Evolutionary conservation across 2,888 invertebrate species (phyloP).

Genomic region (Reticulitermes lucifugus): DNA sequence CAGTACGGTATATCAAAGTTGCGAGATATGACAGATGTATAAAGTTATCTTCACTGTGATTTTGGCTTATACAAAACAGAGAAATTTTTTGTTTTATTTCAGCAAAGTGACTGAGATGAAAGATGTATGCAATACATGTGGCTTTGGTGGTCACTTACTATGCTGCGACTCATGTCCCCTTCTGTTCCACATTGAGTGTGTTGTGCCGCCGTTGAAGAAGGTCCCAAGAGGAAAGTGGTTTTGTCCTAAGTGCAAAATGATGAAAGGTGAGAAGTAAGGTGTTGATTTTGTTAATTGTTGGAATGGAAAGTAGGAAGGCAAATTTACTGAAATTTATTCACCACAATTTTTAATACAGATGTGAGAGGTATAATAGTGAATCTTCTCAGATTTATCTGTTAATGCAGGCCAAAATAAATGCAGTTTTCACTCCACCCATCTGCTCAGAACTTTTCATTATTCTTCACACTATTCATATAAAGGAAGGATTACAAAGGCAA

Average conservation of each 20-base stretch:
- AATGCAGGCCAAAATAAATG: background rate
- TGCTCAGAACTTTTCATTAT: too few relatives aligned
- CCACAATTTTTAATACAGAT: background rate
- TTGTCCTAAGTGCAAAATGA: constrained; percentile 69
- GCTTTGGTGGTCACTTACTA: constrained; percentile 74
- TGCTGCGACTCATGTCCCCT: constrained; percentile 73
- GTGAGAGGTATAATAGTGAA: background rate
- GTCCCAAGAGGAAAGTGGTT: constrained; percentile 73
- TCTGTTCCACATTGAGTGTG: constrained; percentile 81
- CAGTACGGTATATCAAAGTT: too few relatives aligned
- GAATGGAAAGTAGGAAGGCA: too few relatives aligned
- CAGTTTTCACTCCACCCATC: too few relatives aligned
- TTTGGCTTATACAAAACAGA: too few relatives aligned
- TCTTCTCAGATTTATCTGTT: background rate
- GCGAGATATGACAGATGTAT: too few relatives aligned
- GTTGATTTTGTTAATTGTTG: background rate
- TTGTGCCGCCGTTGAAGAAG: constrained; percentile 71
- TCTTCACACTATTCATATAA: too few relatives aligned
- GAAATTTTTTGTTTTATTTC: background rate
- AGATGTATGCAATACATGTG: constrained; percentile 72
- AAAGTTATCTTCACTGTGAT: too few relatives aligned
- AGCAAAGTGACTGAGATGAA: background rate
- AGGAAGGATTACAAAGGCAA: too few relatives aligned
- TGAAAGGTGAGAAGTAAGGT: constrained; percentile 9
- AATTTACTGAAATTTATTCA: background rate